These are phyloP conservation scores for Amiota communis DNA, from an alignment of 2,888 invertebrate species.

Conservation along the genomic window DNA sequence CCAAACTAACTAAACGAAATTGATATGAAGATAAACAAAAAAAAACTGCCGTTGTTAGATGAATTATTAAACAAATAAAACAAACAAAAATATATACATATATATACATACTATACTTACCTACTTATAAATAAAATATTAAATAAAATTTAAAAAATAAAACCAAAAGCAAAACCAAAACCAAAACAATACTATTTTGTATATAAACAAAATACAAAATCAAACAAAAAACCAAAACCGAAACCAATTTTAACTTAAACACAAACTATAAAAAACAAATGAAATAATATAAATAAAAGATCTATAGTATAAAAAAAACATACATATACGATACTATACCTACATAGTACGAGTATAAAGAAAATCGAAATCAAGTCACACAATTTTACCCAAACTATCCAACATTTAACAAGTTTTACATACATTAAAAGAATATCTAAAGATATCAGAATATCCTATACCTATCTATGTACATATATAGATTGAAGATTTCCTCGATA, in stretches of 20 bases:
- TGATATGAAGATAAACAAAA: background rate
- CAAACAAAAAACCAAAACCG: background rate
- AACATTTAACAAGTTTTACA: no score
- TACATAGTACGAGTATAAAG: no score
- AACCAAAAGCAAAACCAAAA: conserved; percentile 26
- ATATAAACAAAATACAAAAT: conserved; percentile 12
- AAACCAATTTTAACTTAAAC: background rate
- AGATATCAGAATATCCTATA: no score
- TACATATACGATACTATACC: no score
- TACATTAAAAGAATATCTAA: no score
- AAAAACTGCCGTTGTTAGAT: background rate
- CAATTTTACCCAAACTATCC: no score
- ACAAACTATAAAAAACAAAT: background rate
- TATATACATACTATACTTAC: no score
- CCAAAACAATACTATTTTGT: conserved; percentile 32
- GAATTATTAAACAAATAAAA: conserved; percentile 5
- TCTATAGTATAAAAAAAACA: no score
- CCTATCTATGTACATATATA: no score
- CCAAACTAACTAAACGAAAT: background rate
- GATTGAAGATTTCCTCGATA: no score
- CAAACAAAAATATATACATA: conserved; percentile 24
- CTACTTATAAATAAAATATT: conserved; percentile 25
- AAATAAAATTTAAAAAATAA: conserved; percentile 38
- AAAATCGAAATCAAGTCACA: no score
- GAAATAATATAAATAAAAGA: no score